These are phyloP conservation scores for Florisuga fusca DNA, from an alignment of 2,797 vertebrate species.

Conservation along the genomic window DNA sequence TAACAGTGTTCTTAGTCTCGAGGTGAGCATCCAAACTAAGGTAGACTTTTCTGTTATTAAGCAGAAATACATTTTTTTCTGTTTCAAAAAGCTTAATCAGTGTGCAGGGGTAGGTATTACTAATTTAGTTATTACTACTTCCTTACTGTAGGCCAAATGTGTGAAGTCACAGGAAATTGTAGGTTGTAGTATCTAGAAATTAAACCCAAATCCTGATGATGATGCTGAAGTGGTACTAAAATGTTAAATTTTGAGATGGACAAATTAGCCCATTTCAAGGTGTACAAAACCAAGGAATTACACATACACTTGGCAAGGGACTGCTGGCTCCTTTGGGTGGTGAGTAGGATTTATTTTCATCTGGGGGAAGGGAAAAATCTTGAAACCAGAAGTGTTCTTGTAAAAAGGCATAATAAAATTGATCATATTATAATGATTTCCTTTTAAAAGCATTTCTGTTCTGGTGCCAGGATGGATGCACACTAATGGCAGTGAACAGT, in stretches of 20 bases:
- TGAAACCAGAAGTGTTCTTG: constrained; percentile 52
- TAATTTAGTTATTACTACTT: constrained; percentile 19
- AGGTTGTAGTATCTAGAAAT: neutral
- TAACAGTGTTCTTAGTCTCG: neutral
- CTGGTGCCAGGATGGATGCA: neutral
- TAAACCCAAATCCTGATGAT: neutral
- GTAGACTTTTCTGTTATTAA: neutral
- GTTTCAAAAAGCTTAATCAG: neutral
- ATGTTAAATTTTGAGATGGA: neutral
- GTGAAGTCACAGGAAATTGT: neutral
- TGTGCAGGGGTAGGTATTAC: neutral
- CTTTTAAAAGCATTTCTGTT: constrained; percentile 66
- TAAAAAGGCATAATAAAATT: constrained; percentile 55
- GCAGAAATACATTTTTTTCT: neutral
- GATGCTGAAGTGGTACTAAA: neutral
- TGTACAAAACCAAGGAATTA: neutral
- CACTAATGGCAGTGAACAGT: neutral
- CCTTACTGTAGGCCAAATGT: neutral
- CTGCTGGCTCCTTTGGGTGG: neutral
- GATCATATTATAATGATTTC: constrained; percentile 47
- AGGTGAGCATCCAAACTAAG: neutral
- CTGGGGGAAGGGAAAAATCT: constrained; percentile 23
- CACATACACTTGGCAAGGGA: neutral
- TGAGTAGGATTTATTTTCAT: constrained; percentile 4
- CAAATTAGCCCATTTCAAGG: neutral